Evolutionary conservation across 2,113 vertebrate species (phyloP).

Genomic region (Corythoichthys intestinalis): DNA sequence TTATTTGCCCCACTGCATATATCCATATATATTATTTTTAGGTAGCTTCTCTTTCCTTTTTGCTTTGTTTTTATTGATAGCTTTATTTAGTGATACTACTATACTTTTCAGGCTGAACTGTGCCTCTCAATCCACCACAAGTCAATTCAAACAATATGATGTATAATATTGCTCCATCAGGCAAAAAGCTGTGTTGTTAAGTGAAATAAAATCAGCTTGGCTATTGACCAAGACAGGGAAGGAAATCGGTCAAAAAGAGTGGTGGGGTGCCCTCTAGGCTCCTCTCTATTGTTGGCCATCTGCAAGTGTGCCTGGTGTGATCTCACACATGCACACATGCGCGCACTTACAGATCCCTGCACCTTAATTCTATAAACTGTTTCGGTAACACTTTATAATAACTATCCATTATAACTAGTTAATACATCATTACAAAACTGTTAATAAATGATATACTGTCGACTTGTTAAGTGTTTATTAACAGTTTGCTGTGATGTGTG

Average conservation of each 20-base stretch:
- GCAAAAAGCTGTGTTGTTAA: not conserved
- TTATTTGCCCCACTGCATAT: not conserved
- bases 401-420: too few species aligned
- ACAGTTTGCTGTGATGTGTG: too few species aligned
- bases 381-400: too few species aligned
- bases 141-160: not conserved
- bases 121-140: not conserved
- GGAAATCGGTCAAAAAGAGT: not conserved
- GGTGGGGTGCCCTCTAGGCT: conserved; percentile 35
- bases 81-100: too few species aligned
- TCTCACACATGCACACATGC: not conserved
- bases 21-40: not conserved
- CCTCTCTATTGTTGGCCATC: conserved; percentile 85
- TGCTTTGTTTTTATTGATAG: not conserved
- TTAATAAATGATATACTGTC: too few species aligned
- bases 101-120: not conserved
- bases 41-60: not conserved
- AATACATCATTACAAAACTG: too few species aligned
- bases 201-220: not conserved
- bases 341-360: not conserved
- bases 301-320: conserved; percentile 62
- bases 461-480: too few species aligned
- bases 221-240: not conserved
- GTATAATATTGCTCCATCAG: not conserved
- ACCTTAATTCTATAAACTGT: not conserved